Evolutionary conservation across 2,113 vertebrate genomes (phyloP).

Genomic region (Willisornis vidua): DNA sequence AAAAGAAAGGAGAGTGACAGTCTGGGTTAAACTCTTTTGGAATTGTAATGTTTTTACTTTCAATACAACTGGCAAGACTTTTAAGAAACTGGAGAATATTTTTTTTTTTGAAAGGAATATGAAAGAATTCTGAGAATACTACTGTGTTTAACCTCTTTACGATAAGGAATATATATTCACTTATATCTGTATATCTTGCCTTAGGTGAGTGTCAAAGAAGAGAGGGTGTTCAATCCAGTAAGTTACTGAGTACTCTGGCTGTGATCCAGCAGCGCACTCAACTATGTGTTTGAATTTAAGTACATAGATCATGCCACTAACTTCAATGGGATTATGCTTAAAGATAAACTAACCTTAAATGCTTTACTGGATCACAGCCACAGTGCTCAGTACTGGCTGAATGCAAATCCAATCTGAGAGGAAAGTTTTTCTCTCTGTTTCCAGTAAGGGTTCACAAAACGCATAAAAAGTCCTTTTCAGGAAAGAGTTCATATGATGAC

Average conservation of each 20-base stretch:
- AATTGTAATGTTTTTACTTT: constrained; percentile 10
- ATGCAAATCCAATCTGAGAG: not conserved
- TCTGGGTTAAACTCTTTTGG: not conserved
- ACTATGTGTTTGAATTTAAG: not conserved
- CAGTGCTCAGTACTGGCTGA: not conserved
- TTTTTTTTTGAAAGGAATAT: not conserved
- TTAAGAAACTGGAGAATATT: not conserved
- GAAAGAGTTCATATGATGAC: not conserved
- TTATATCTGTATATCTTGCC: not conserved
- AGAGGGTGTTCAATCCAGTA: not conserved
- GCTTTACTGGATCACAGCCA: constrained; percentile 34
- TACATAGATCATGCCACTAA: not conserved
- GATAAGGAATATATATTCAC: not conserved
- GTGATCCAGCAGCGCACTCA: constrained; percentile 38
- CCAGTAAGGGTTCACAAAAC: not conserved
- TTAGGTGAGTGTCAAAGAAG: not conserved
- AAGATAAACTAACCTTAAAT: constrained; percentile 43
- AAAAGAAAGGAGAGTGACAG: not conserved
- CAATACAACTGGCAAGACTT: not conserved
- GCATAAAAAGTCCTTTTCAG: not conserved
- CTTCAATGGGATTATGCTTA: constrained; percentile 30
- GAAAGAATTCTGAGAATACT: constrained; percentile 17
- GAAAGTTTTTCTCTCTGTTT: not conserved
- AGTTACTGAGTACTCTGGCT: not conserved
- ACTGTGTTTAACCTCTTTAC: not conserved